Evolutionary conservation across 1,140 invertebrate species (phyloP).

Genomic region (Orussus abietinus): DNA sequence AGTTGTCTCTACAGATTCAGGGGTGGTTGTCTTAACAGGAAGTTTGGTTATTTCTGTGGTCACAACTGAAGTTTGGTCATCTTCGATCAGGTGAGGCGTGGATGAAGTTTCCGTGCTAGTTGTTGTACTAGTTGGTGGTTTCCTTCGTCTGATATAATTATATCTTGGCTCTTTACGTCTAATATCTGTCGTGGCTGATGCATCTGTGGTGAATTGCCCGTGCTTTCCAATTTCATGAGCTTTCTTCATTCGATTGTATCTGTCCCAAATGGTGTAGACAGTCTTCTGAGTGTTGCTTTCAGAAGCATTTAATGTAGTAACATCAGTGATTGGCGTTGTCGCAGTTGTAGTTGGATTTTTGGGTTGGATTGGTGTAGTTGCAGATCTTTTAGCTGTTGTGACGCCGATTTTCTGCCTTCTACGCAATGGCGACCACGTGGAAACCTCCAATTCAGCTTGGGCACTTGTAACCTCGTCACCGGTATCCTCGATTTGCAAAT

Average conservation of each 20-base stretch:
- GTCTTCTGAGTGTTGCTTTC: no score
- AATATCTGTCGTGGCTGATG: constrained; percentile 10
- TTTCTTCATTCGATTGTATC: constrained; percentile 25
- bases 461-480: no score
- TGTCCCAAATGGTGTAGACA: constrained; percentile 28
- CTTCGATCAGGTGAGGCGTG: no score
- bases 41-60: background rate
- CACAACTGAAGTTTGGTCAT: no score
- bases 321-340: background rate
- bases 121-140: constrained; percentile 8
- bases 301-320: background rate
- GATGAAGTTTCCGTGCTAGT: no score
- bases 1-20: background rate
- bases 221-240: constrained; percentile 14
- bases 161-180: constrained; percentile 36
- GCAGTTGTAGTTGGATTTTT: background rate
- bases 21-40: background rate
- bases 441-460: no score
- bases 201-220: constrained; percentile 23
- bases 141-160: constrained; percentile 17
- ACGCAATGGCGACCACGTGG: no score
- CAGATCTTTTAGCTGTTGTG: no score
- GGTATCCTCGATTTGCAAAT: no score
- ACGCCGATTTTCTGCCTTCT: no score
- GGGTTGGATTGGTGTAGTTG: constrained; percentile 1